Evolutionary conservation across 2,888 invertebrate species (phyloP).

Genomic region (Oxyscelio sp.): DNA sequence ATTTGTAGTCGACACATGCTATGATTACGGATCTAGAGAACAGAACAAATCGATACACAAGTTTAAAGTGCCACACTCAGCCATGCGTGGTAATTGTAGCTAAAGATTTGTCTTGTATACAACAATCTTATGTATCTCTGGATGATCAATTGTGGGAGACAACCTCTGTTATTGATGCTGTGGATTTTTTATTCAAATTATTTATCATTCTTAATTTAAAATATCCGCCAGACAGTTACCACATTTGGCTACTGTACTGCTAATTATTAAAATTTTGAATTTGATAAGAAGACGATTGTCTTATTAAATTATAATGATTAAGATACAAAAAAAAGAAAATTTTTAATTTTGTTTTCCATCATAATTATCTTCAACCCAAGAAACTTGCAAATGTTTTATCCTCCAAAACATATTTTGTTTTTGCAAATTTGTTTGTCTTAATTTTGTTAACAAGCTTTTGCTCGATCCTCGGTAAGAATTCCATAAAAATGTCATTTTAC

Average conservation of each 20-base stretch:
- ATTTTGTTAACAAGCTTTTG: too few relatives aligned
- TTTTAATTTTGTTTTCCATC: too few relatives aligned
- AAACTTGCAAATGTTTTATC: too few relatives aligned
- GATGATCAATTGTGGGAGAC: conserved; percentile 45
- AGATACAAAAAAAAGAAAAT: too few relatives aligned
- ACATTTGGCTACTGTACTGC: conserved; percentile 56
- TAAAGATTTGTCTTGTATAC: conserved; percentile 24
- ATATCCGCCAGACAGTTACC: conserved; percentile 49
- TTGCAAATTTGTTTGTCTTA: too few relatives aligned
- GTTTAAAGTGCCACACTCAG: conserved; percentile 28
- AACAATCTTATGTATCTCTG: conserved; percentile 31
- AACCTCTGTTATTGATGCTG: conserved; percentile 4
- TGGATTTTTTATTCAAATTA: conserved; percentile 37
- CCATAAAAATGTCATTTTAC: too few relatives aligned
- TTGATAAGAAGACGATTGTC: too few relatives aligned
- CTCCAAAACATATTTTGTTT: too few relatives aligned
- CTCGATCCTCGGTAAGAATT: too few relatives aligned
- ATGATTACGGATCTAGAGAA: conserved; percentile 40
- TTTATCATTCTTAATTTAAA: conserved; percentile 37
- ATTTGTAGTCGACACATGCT: conserved; percentile 14
- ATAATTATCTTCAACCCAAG: too few relatives aligned
- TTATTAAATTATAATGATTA: too few relatives aligned
- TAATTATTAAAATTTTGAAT: too few relatives aligned
- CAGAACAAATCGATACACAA: conserved; percentile 30
- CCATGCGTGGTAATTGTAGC: conserved; percentile 40